Percentiles rank a stretch among this genome's conserved stretches.
Conservation (phyloP, 2,888 invertebrate species). For the Harmothoe impar region DNA sequence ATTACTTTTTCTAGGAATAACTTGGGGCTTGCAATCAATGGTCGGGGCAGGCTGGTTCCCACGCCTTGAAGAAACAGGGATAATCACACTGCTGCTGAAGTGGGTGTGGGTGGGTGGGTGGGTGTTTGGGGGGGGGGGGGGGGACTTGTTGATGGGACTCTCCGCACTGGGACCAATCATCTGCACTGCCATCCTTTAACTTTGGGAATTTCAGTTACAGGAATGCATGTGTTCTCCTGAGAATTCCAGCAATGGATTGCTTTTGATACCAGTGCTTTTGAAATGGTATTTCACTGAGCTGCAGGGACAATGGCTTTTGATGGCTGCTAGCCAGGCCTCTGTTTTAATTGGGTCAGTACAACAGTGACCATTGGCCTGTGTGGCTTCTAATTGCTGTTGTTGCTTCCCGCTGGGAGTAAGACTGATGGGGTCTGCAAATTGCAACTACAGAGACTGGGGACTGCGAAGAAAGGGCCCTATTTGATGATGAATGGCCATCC, state of each 20-base stretch:
- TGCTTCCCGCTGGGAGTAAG: background rate
- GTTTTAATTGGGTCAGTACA: slow-evolving; percentile 16
- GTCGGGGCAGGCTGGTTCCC: background rate
- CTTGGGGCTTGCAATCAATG: slow-evolving; percentile 15
- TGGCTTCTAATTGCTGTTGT: background rate
- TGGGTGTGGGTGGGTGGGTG: background rate
- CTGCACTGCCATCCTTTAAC: background rate
- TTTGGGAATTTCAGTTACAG: too few relatives aligned
- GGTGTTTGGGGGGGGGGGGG: background rate
- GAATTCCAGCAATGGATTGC: too few relatives aligned
- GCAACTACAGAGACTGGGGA: background rate
- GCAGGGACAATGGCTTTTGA: background rate
- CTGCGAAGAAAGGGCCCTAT: background rate
- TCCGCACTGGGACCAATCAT: background rate
- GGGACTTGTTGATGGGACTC: background rate
- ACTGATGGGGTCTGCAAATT: background rate
- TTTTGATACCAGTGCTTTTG: too few relatives aligned
- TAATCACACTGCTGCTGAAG: background rate
- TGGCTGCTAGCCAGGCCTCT: background rate
- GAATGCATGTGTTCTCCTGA: too few relatives aligned
- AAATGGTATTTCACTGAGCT: too few relatives aligned
- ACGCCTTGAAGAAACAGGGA: slow-evolving; percentile 14
- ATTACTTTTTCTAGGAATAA: background rate
- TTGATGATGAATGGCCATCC: background rate
- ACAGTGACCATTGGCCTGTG: background rate